Base-by-base conservation (phyloP, 2,888 invertebrate species). In the Odontocolon sp. region DNA sequence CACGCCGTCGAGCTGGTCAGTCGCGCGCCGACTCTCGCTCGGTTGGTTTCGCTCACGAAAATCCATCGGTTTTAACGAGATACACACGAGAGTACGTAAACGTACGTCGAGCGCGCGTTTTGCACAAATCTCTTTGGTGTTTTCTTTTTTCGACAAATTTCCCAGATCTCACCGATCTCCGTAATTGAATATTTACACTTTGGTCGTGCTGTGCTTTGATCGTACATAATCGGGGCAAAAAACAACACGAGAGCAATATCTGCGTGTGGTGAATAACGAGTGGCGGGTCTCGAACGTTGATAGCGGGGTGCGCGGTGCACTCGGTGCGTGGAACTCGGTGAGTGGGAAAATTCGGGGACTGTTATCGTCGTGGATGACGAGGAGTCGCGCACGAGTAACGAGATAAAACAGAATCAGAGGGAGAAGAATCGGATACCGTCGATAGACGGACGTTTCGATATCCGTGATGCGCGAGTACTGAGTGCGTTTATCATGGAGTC, bases 401-500 rank as follows among this genome's bases (percentile, higher is more conserved):
- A 16, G 9, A 54, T 11, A 23, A 31, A 36, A 56, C 31, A n/a
- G 33, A 36, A 23, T 21, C 5, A 18, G 2, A 54, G 8, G 18
- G 31, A 54, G 2, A 52, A 6, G 28, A 16, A 59, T 5, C 9
- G 9, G 9, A 26, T 47, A n/a, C 2, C 26, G 14, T 2, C n/a
- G 14, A 42, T 28, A 11, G 9, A 28, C 36, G 57, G 11, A 50
- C n/a, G 4, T 9, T 38, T 21, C 8, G 23, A 28, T 64, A 66
- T 61, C 66, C 86, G 89, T 88, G 86, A 88, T 88, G 88, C 82
- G 85, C 83, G 81, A 84, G 86, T 89, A n/a, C n/a, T n/a, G n/a
- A n/a, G 87, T 86, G 81, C 79, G 76, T 16, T 11, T 38, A 69
- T 18, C n/a, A 96, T 96, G 95, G 95, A 95, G 92, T 96, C 96